phyloP scores from a whole-genome alignment of 2,888 invertebrate genomes.

The Conus canariensis region DNA sequence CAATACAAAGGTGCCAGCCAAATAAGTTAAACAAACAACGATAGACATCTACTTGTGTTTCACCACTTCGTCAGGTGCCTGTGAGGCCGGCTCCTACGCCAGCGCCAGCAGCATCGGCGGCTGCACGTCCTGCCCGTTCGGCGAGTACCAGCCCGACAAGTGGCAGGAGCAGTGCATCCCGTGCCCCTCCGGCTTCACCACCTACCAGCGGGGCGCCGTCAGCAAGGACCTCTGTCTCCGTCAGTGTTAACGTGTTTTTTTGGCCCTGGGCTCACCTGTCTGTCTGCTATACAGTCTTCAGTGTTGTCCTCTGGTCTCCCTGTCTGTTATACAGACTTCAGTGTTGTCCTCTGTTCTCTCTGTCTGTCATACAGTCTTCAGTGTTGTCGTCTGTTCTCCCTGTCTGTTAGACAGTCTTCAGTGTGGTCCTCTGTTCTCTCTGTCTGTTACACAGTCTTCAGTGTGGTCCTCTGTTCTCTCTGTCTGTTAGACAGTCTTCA shows the following conservation, averaged over 20 bases:
- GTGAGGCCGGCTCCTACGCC: constrained; percentile 25
- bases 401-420: constrained; percentile 19
- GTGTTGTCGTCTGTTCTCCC: not conserved
- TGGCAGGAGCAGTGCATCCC: constrained; percentile 44
- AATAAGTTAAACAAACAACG: too few species aligned
- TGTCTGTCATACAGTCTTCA: not conserved
- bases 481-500: too few species aligned
- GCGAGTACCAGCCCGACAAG: constrained; percentile 48
- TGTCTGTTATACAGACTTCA: constrained; percentile 7
- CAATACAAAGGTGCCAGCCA: too few species aligned
- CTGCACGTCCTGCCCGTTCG: constrained; percentile 48
- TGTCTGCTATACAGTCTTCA: not conserved
- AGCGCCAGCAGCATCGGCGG: not conserved
- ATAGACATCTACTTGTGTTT: too few species aligned
- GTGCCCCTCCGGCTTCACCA: constrained; percentile 48
- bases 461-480: too few species aligned
- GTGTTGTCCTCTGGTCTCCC: not conserved
- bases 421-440: not conserved
- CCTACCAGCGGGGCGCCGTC: constrained; percentile 40
- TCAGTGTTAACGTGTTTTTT: constrained; percentile 25
- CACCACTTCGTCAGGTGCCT: constrained; percentile 20
- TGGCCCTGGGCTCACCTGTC: constrained; percentile 20
- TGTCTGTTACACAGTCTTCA: not conserved
- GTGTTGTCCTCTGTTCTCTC: constrained; percentile 9
- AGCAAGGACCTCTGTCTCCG: constrained; percentile 42